These are phyloP conservation scores for Spinibarbus caldwelli DNA, from an alignment of 2,797 vertebrate genomes.

Conservation along the genomic window DNA sequence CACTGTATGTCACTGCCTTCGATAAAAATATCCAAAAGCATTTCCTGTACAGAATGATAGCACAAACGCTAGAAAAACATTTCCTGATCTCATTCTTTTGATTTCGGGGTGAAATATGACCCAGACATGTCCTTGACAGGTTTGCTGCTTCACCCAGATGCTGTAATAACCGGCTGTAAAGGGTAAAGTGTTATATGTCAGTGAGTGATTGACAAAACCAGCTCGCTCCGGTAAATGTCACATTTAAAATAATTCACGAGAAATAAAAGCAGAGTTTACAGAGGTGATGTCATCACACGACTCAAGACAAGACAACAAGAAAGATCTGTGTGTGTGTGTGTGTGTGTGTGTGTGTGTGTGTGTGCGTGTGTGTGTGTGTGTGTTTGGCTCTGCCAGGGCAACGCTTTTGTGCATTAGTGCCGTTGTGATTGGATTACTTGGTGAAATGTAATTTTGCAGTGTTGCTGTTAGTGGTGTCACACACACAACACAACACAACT, in stretches of 20 bases:
- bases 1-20: neutral
- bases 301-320: neutral
- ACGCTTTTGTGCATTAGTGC: constrained; percentile 24
- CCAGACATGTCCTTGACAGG: neutral
- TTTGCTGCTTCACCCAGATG: neutral
- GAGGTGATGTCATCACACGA: constrained; percentile 15
- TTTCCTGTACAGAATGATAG: neutral
- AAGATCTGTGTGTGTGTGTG: neutral
- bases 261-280: neutral
- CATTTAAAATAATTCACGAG: constrained; percentile 23
- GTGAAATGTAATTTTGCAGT: constrained; percentile 28
- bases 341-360: neutral
- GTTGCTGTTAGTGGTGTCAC: constrained; percentile 33
- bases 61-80: neutral
- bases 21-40: neutral
- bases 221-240: neutral
- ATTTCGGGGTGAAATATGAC: neutral
- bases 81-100: neutral
- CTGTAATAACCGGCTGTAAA: constrained; percentile 1
- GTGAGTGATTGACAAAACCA: neutral
- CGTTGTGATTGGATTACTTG: constrained; percentile 30
- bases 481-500: neutral
- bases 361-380: neutral
- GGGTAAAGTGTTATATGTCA: neutral
- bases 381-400: neutral